Conservation (phyloP, 1,140 invertebrate species). For the Homalodisca vitripennis region DNA sequence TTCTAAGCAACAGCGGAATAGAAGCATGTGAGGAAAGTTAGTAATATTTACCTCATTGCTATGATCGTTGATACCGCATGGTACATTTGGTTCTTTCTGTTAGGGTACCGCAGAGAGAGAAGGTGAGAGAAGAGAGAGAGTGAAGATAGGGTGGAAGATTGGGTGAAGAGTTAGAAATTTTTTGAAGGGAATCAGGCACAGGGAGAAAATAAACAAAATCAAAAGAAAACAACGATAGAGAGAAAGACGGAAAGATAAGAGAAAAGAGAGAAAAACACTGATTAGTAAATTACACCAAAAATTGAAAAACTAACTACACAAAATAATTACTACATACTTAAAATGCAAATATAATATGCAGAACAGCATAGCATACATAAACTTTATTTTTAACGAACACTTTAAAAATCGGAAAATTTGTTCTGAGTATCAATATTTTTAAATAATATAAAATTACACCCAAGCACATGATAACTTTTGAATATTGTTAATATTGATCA, state of each 20-base stretch:
- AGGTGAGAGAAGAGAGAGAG: conserved; percentile 23
- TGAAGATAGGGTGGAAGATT: conserved; percentile 34
- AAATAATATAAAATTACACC: no score
- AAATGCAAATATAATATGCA: no score
- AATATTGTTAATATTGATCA: no score
- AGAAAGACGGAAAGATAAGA: conserved; percentile 28
- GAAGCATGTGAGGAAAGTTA: no score
- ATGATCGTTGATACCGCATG: conserved; percentile 88
- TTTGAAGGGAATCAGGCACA: neutral
- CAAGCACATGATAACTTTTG: no score
- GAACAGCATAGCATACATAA: no score
- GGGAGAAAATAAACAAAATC: conserved; percentile 22
- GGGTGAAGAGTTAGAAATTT: neutral
- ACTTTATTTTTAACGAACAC: no score
- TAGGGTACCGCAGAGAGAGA: conserved; percentile 33
- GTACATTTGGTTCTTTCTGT: conserved; percentile 85
- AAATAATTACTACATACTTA: no score
- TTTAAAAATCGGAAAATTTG: no score
- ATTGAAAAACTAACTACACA: conserved; percentile 7
- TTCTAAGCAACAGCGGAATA: no score
- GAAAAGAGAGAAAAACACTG: conserved; percentile 29
- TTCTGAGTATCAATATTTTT: no score
- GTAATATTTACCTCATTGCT: conserved; percentile 75
- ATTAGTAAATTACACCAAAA: conserved; percentile 30
- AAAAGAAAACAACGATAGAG: conserved; percentile 8